Evolutionary conservation across 1,140 invertebrate genomes (phyloP).

Genomic region (Drosophila tristis): DNA sequence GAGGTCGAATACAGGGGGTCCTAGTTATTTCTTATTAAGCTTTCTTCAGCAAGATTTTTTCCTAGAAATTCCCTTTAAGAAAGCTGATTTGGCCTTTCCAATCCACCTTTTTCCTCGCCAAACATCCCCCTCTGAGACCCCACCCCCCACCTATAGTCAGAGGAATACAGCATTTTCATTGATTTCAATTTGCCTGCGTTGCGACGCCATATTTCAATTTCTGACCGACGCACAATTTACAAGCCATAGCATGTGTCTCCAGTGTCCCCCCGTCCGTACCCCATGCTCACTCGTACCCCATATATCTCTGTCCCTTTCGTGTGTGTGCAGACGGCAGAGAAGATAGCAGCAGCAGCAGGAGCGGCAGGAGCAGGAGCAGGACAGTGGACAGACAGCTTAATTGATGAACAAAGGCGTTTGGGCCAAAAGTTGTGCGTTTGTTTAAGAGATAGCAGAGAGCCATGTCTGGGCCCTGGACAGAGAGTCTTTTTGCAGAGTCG

Average conservation of each 20-base stretch:
- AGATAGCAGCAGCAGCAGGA: neutral
- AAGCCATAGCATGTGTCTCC: constrained; percentile 79
- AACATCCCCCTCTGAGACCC: neutral
- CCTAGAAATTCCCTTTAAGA: constrained; percentile 5
- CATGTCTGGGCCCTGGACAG: constrained; percentile 44
- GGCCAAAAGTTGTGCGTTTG: constrained; percentile 63
- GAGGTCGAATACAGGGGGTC: neutral
- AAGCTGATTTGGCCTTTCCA: neutral
- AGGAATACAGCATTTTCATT: constrained; percentile 63
- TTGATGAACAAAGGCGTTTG: constrained; percentile 69
- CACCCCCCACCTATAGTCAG: neutral
- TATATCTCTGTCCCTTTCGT: constrained; percentile 28
- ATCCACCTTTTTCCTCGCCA: neutral
- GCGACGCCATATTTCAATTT: constrained; percentile 81
- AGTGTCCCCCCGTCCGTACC: constrained; percentile 16
- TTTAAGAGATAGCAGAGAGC: constrained; percentile 45
- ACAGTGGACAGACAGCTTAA: constrained; percentile 62
- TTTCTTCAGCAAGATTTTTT: neutral
- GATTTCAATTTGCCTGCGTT: constrained; percentile 78
- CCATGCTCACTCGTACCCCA: constrained; percentile 20
- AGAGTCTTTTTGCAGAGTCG: constrained; percentile 37
- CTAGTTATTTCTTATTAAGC: neutral
- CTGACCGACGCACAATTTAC: constrained; percentile 79
- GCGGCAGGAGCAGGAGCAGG: constrained; percentile 7
- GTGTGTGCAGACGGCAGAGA: constrained; percentile 7